These are phyloP conservation scores for Diploptera punctata DNA, from an alignment of 2,888 invertebrate species.

Conservation along the genomic window DNA sequence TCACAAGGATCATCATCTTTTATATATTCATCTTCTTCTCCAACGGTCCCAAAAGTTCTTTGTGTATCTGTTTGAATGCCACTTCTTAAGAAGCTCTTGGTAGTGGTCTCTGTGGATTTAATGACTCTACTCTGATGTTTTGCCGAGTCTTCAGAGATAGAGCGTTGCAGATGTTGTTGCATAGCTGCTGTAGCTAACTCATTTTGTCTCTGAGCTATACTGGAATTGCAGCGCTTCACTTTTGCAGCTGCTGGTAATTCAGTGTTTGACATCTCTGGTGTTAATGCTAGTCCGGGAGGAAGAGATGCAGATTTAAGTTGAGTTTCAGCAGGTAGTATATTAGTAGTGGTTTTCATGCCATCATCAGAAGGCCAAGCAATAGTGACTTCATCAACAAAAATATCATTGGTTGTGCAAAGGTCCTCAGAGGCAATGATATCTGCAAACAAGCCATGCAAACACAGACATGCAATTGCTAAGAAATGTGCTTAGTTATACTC, in stretches of 20 bases:
- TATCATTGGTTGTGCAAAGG: slow-evolving; percentile 12
- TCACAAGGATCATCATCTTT: slow-evolving; percentile 52
- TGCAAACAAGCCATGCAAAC: slow-evolving; percentile 40
- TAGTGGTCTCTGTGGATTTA: neutral
- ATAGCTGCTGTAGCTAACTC: slow-evolving; percentile 55
- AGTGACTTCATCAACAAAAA: neutral
- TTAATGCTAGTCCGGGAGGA: slow-evolving; percentile 65
- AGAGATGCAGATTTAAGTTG: slow-evolving; percentile 69
- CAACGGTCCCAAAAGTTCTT: slow-evolving; percentile 43
- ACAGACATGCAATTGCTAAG: neutral
- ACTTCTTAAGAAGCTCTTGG: slow-evolving; percentile 15
- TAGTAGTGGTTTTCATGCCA: neutral
- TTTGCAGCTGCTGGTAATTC: slow-evolving; percentile 55
- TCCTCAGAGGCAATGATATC: slow-evolving; percentile 32
- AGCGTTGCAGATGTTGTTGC: neutral
- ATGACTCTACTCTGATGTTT: neutral
- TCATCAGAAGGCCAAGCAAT: slow-evolving; percentile 20
- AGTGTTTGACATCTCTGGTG: slow-evolving; percentile 51
- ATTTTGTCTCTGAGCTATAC: slow-evolving; percentile 53
- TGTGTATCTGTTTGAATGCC: neutral
- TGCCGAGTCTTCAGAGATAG: slow-evolving; percentile 4
- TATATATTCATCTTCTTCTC: slow-evolving; percentile 48
- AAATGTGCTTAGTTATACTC: no score
- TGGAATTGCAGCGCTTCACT: slow-evolving; percentile 56
- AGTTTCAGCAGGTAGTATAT: slow-evolving; percentile 57